Conservation (phyloP, 2,113 vertebrate genomes). For the Bubo scandiacus region DNA sequence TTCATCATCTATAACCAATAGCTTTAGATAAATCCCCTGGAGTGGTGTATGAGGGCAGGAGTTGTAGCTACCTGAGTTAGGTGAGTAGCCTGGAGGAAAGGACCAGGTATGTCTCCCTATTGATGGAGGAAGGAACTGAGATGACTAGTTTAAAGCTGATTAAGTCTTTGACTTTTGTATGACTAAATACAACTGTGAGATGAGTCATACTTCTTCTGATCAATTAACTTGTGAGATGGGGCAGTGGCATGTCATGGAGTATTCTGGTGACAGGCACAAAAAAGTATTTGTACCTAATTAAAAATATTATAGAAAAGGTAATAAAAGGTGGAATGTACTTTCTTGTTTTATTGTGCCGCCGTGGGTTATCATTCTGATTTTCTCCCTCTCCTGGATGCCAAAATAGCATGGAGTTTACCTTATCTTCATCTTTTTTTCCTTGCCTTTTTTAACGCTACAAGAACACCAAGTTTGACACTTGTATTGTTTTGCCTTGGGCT, state of each 20-base stretch:
- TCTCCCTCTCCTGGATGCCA: background rate
- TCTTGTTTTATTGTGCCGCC: background rate
- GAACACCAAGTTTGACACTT: background rate
- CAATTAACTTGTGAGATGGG: background rate
- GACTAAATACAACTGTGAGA: background rate
- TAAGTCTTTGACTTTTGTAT: background rate
- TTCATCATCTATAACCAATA: background rate
- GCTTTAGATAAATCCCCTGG: background rate
- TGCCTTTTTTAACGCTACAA: background rate
- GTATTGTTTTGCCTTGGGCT: constrained; percentile 34
- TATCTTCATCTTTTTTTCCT: background rate
- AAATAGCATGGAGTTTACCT: background rate
- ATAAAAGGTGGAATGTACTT: background rate
- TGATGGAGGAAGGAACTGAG: background rate
- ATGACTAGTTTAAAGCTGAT: background rate
- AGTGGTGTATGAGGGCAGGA: background rate
- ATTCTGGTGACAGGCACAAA: background rate
- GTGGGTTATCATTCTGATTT: background rate
- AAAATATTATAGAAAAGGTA: background rate
- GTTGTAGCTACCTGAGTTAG: background rate
- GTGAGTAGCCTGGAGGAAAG: background rate
- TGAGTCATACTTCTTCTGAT: background rate
- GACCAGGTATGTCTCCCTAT: background rate
- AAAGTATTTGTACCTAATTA: background rate
- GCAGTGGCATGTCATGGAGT: background rate